Evolutionary conservation across 2,888 invertebrate species (phyloP).

Genomic region (Metacarcinus magister): DNA sequence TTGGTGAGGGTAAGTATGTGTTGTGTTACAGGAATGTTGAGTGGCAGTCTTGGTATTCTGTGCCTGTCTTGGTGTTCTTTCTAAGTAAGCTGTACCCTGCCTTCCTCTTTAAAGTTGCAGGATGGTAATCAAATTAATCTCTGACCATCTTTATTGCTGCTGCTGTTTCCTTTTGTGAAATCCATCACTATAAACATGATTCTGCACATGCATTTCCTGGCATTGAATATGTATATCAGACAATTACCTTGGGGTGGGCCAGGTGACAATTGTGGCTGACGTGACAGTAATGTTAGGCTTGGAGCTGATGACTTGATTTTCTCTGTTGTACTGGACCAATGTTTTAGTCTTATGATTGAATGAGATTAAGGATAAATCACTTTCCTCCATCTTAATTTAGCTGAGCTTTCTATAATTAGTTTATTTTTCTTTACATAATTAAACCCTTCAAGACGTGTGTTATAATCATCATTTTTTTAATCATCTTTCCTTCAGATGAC

Average conservation of each 20-base stretch:
- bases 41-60: neutral
- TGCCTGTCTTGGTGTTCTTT: neutral
- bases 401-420: too few species aligned
- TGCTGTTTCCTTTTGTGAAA: neutral
- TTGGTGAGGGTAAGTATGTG: neutral
- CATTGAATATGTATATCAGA: neutral
- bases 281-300: slow-evolving; percentile 23
- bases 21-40: neutral
- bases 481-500: neutral
- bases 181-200: neutral
- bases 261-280: too few species aligned
- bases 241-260: neutral
- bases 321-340: neutral
- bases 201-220: neutral
- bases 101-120: neutral
- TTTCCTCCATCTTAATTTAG: too few species aligned
- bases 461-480: too few species aligned
- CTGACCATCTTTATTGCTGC: neutral
- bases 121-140: neutral
- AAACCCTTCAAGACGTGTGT: too few species aligned
- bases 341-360: too few species aligned
- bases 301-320: neutral
- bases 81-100: neutral
- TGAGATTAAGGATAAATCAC: too few species aligned
- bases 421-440: too few species aligned